A percentile compares a stretch with the other conserved stretches of the same genome.
Evolutionary conservation across 2,797 vertebrate species (phyloP).

Genomic region (Amazona finschi): DNA sequence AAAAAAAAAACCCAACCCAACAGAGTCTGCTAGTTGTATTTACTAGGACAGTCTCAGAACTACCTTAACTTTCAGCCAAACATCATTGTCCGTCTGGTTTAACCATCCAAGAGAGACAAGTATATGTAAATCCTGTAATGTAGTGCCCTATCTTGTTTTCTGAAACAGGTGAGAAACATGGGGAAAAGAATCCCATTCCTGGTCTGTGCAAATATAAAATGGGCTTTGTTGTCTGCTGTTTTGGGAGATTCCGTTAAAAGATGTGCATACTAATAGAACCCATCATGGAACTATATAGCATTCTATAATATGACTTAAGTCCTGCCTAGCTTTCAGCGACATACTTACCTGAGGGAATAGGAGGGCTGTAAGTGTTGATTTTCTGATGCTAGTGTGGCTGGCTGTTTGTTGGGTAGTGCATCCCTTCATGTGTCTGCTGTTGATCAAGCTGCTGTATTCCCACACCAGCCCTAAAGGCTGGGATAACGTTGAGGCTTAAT

Average conservation of each 20-base stretch:
- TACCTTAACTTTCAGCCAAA: constrained; percentile 23
- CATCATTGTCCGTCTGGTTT: background rate
- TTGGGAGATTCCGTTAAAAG: background rate
- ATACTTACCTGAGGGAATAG: background rate
- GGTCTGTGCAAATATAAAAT: background rate
- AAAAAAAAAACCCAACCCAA: background rate
- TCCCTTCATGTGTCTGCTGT: background rate
- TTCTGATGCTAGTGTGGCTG: background rate
- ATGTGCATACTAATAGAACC: background rate
- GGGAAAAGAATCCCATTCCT: background rate
- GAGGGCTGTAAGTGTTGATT: background rate
- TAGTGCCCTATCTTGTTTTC: background rate
- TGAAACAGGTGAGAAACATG: background rate
- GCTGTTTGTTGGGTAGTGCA: background rate
- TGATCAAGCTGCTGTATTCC: background rate
- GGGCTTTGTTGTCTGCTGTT: background rate
- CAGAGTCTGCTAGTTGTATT: background rate
- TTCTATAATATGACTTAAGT: background rate
- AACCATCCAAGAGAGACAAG: background rate
- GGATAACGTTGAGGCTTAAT: background rate
- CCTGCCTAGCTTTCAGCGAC: background rate
- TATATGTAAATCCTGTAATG: background rate
- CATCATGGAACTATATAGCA: background rate
- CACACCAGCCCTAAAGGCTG: background rate
- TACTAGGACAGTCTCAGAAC: background rate